phyloP scores from a whole-genome alignment of 2,113 vertebrate species.

The Ceyx margarethae region DNA sequence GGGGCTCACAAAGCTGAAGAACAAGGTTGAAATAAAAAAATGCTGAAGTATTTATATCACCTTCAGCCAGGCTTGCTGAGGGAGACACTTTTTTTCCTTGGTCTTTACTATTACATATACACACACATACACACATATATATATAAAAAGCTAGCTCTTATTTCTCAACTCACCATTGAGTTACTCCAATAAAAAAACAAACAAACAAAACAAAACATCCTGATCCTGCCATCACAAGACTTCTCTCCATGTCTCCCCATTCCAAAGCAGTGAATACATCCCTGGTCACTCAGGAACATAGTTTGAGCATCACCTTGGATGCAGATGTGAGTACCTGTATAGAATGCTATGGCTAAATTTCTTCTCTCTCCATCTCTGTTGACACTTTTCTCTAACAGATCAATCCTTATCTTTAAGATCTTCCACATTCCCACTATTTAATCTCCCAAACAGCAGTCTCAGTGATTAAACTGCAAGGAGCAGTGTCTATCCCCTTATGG shows the following conservation, averaged over 20 bases:
- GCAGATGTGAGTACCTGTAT: not conserved
- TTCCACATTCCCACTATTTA: not conserved
- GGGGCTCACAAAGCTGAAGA: not conserved
- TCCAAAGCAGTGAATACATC: not conserved
- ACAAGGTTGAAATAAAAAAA: not conserved
- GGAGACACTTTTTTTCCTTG: not conserved
- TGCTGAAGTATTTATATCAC: not conserved
- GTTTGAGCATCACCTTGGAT: not conserved
- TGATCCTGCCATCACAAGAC: not conserved
- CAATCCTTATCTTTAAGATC: not conserved
- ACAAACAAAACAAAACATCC: too few relatives aligned
- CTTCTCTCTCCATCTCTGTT: not conserved
- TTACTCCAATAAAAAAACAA: not conserved
- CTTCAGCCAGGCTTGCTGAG: not conserved
- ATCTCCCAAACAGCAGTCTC: not conserved
- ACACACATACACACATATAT: too few relatives aligned
- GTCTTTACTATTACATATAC: not conserved
- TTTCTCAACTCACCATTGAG: not conserved
- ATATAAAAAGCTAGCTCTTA: not conserved
- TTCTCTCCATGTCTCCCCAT: not conserved
- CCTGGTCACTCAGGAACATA: not conserved
- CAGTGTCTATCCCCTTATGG: not conserved
- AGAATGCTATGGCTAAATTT: not conserved
- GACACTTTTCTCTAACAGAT: fast-evolving
- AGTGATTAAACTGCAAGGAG: not conserved